These are phyloP conservation scores for Calephelis perditalis DNA, from an alignment of 2,888 invertebrate species.

Conservation along the genomic window DNA sequence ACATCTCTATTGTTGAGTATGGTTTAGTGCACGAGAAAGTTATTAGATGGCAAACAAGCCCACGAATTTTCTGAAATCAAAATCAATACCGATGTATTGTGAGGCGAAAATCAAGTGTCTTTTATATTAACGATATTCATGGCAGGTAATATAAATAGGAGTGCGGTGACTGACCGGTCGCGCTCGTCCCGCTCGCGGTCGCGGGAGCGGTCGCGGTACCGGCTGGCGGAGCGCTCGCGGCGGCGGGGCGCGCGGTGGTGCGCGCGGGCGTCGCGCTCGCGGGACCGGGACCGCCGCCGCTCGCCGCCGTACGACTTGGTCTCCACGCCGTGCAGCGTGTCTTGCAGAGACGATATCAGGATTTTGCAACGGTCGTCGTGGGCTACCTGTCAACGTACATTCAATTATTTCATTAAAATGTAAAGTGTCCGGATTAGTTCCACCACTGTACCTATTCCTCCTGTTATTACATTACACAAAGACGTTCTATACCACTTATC, in stretches of 20 bases:
- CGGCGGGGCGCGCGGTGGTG: slow-evolving; percentile 62
- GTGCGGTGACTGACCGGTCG: slow-evolving; percentile 47
- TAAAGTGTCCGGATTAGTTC: no score
- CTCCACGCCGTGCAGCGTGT: slow-evolving; percentile 97
- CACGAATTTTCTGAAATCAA: no score
- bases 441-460: no score
- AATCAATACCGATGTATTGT: no score
- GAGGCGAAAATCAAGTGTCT: no score
- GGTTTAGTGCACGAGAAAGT: no score
- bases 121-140: no score
- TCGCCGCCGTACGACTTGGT: slow-evolving; percentile 94
- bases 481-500: no score
- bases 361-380: slow-evolving; percentile 99
- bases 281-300: slow-evolving; percentile 65
- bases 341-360: slow-evolving; percentile 96
- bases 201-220: slow-evolving; percentile 63
- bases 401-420: background rate
- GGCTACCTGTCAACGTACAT: slow-evolving; percentile 77
- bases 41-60: no score
- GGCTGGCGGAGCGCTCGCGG: slow-evolving; percentile 58
- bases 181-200: slow-evolving; percentile 67
- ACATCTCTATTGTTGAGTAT: no score
- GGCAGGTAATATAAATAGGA: no score
- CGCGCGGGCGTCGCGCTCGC: slow-evolving; percentile 55
- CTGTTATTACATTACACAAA: no score